Evolutionary conservation across 2,113 vertebrate species (phyloP).

Genomic region (Eptesicus fuscus): DNA sequence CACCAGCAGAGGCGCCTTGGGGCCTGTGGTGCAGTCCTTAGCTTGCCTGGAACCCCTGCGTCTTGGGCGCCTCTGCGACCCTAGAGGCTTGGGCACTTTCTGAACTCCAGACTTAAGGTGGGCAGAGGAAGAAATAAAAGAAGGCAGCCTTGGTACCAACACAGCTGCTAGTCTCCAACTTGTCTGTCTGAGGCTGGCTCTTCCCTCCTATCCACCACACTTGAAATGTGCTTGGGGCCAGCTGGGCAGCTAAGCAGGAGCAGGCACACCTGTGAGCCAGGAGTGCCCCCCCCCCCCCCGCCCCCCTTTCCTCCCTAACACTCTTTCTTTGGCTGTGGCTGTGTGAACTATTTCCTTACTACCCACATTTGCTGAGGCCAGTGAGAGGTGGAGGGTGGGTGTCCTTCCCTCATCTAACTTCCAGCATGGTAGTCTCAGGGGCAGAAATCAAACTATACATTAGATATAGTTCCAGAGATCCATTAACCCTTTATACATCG

Average conservation of each 20-base stretch:
- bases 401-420: neutral
- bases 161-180: neutral
- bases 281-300: no score
- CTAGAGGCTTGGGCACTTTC: neutral
- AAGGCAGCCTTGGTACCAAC: rapidly evolving
- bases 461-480: neutral
- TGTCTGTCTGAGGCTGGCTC: no score
- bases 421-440: neutral
- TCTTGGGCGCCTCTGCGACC: neutral
- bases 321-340: neutral
- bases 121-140: neutral
- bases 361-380: neutral
- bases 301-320: neutral
- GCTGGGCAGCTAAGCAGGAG: rapidly evolving
- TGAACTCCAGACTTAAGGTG: neutral
- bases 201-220: neutral
- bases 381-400: neutral
- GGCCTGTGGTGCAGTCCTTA: neutral
- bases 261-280: neutral
- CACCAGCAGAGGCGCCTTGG: neutral
- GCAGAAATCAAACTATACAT: neutral
- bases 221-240: neutral
- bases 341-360: no score
- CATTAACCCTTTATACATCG: neutral
- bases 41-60: rapidly evolving